Base-by-base conservation (phyloP, 2,113 vertebrate species). In the Neofelis nebulosa region DNA sequence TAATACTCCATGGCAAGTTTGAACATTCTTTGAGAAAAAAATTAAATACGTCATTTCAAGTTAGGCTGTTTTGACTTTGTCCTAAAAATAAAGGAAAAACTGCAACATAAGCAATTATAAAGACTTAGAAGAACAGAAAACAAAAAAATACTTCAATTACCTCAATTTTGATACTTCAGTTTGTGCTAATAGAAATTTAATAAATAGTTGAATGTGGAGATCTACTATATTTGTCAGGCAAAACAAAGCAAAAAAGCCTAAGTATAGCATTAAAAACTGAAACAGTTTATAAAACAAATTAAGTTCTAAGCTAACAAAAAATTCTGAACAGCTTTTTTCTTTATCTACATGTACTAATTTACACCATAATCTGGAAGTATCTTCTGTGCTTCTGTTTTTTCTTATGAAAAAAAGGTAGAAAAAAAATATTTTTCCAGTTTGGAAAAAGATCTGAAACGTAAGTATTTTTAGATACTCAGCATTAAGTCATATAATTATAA, bases 11-110 rank as follows among this genome's bases (percentile, higher is more conserved):
- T 10, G 25, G 52, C n/a, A 89, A 91, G 14, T 76, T 63, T 61
- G 8, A 96, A 89, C n/a, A 80, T 29, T 80, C 78, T 87, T 57
- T 86, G 27, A 27, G 41, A 78, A 94, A 96, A 96, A 80, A 95
- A 69, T 74, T 96, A 92, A 68, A 25, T 50, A 88, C 3, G 5
- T 89, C 71, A 63, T 69, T 93, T 95, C 38, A 95, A 91, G 82
- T 23, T 82, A 48, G 33, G 7, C 38, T 91, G 18, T 29, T 90
- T 79, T 89, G 55, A 66, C 27, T 66, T 88, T 95, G 21, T 41
- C 65, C 71, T 73, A 96, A 95, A 85, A 88, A 79, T 74, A 95
- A 90, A 93, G 66, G 21, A 89, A 25, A 97, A 88, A 80, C 25
- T 65, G 29, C 11, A 91, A 88, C 36, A 84, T 15, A 88, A 83